Evolutionary conservation across 2,888 invertebrate genomes (phyloP).

Genomic region (Microctonus hyperodae): DNA sequence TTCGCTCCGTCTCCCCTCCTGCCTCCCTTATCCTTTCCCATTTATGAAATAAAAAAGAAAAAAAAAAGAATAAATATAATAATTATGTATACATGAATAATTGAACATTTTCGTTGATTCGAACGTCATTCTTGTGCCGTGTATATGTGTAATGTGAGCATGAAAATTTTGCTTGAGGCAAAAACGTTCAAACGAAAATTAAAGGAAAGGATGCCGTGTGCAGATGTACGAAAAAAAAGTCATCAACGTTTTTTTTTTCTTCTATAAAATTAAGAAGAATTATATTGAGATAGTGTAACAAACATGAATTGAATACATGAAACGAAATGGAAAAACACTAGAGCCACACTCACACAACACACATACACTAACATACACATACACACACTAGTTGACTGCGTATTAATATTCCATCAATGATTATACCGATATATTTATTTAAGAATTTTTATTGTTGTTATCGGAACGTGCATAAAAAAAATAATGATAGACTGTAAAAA

Average conservation of each 20-base stretch:
- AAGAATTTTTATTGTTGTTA: conserved; percentile 62
- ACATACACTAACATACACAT: conserved; percentile 19
- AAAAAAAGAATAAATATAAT: conserved; percentile 1
- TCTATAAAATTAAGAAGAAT: conserved; percentile 16
- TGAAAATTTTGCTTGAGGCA: conserved; percentile 48
- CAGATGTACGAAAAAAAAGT: neutral
- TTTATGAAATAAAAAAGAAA: conserved; percentile 34
- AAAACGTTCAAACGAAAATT: neutral
- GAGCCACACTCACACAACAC: conserved; percentile 33
- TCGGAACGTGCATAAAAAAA: conserved; percentile 55
- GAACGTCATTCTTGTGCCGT: conserved; percentile 41
- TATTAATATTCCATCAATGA: conserved; percentile 60
- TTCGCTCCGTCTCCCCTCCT: neutral
- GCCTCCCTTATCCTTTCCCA: conserved; percentile 19
- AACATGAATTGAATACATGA: neutral
- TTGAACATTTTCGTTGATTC: neutral
- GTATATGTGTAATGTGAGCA: conserved; percentile 54
- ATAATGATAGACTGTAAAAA: conserved; percentile 57
- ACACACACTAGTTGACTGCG: conserved; percentile 54
- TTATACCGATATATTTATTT: conserved; percentile 61
- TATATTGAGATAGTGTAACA: conserved; percentile 1
- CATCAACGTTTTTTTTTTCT: neutral
- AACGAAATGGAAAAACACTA: conserved; percentile 30
- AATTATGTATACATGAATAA: conserved; percentile 22
- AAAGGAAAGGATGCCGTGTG: conserved; percentile 17